phyloP scores from a whole-genome alignment of 2,113 vertebrate genomes.

The Castor canadensis region DNA sequence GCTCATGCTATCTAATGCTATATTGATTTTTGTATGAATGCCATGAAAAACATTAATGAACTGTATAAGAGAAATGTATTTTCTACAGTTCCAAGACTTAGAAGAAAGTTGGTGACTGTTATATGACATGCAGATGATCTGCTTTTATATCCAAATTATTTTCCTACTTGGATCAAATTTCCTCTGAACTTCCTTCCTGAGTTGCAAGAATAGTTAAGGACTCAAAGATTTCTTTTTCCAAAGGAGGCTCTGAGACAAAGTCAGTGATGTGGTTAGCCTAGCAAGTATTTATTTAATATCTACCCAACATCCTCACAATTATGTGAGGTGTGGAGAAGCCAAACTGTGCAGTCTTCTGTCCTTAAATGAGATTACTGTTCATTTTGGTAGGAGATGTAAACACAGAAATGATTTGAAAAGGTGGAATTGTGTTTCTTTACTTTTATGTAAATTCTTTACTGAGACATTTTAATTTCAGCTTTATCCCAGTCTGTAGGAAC shows the following conservation, averaged over 20 bases:
- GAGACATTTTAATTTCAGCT: neutral
- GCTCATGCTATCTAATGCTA: neutral
- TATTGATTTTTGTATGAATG: neutral
- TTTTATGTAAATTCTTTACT: neutral
- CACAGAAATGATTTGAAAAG: neutral
- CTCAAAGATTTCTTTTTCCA: neutral
- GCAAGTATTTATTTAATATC: slow-evolving; percentile 36
- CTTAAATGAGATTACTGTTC: neutral
- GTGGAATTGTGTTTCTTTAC: neutral
- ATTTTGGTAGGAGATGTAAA: slow-evolving; percentile 12
- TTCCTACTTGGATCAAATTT: neutral
- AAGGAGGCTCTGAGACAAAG: neutral
- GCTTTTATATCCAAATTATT: neutral
- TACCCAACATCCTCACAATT: neutral
- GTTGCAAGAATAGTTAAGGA: neutral
- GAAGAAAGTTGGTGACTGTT: neutral
- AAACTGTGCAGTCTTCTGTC: neutral
- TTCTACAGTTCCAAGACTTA: neutral
- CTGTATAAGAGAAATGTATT: neutral
- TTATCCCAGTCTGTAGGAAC: neutral
- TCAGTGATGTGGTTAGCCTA: neutral
- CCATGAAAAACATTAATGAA: neutral
- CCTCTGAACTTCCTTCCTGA: neutral
- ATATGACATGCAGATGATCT: neutral
- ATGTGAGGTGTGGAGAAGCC: neutral